Evolutionary conservation across 1,140 invertebrate genomes (phyloP), one percentile per base, ranked within the genome.

Genomic region (Pristionchus pacificus): DNA sequence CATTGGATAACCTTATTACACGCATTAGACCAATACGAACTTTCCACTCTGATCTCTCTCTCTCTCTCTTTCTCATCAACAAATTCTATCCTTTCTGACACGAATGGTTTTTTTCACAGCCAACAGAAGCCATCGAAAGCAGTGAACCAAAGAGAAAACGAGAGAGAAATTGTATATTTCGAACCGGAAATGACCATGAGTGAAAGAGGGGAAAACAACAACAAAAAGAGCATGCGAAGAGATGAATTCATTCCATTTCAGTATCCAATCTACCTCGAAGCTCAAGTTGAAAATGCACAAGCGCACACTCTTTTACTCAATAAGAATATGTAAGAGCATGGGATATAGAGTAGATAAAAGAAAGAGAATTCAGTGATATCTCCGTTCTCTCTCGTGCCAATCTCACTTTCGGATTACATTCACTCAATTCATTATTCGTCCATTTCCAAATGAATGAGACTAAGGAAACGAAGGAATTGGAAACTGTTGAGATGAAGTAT

Each of bases 381-480:
- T 74, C 69, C n/a, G 58, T 73, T 19, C 68, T 74, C n/a, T 74
- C 71, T 13, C 55, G 60, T 25, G 70, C 71, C 31, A 73, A 73
- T 49, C 30, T 73, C 58, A 38, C 71, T 24, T 74, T 73, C 31
- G 30, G 49, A 28, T 70, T 63, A 3, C 25, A 57, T 24, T 73
- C 71, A 30, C 59, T 73, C 30, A 73, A 73, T 32, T 74, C 71
- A 30, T 28, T 73, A 15, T 73, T 73, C 28, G 71, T 74, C 38
- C 71, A 73, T 59, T 57, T 73, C 10, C 64, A 57, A n/a, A 27
- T 64, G 29, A 69, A 69, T 29, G 29, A 49, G 3, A 69, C 71
- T n/a, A 58, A 63, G 6, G 38, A 49, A 49, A n/a, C n/a, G n/a
- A n/a, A n/a, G n/a, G 38, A 49, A 49, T 49, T 6, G 38, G 38